Base-by-base conservation (phyloP, 2,113 vertebrate species). In the Salvelinus sp. region DNA sequence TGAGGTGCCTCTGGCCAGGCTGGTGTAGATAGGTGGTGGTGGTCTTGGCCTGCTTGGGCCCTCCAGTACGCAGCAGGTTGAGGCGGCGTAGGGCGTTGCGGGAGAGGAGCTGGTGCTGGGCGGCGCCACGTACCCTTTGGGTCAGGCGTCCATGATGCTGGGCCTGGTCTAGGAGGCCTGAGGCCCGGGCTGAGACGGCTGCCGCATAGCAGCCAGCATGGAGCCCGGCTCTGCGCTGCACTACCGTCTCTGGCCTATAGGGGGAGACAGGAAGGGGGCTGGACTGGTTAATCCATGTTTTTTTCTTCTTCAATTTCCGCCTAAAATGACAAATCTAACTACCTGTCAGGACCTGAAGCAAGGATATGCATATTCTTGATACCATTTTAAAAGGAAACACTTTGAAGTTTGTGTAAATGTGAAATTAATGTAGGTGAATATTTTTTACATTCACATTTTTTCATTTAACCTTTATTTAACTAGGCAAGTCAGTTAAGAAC, bases 1-100 rank as follows among this genome's bases (percentile, higher is more conserved):
- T 98, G 92, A 96, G 97, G 92, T 96, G 97, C 87, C 96, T 95
- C 79, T 97, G 97, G 87, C 93, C 95, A 74, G 96, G 97, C 92
- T 99, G 98, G 85, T 98, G 97, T 85, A 98, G 95, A 72, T 95
- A 92, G 70, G 93, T 88, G 83, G 93, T 79, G 0, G 76, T 88
- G 88, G 94, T 88, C 92, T 95, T 97, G 83, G 89, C 81, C 80
- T 94, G 95, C 84, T 91, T 92, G 20, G 92, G 87, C 70, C 91
- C 90, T 82, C 91, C 93, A 0, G 82, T 74, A 77, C 96, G 95
- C 86, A 95, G 91, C 76, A 96, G 94, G 90, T 98, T 99, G 86
- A 96, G 96, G 88, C 96, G 97, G 70, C 95, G 96, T 82, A 99
- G 92, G 75, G 93, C 89, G 28, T 95, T 99, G 77, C 95, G 96